Conservation (phyloP, 92 coral and sea anemone species). For the Zoanthus solanderi region DNA sequence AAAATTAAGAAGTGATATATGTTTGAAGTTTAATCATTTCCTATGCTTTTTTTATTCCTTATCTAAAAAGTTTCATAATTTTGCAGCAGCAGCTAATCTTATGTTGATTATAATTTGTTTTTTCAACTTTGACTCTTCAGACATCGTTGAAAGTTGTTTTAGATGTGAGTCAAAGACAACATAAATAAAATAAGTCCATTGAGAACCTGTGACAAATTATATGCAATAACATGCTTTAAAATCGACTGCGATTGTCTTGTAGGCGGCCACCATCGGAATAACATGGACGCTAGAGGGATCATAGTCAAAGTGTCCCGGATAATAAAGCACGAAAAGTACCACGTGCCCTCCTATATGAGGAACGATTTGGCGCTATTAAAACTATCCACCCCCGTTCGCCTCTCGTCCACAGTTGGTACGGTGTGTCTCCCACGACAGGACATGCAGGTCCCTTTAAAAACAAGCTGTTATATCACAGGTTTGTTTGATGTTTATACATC, state of each 20-base stretch:
- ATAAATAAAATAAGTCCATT: too few relatives aligned
- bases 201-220: too few relatives aligned
- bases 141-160: too few relatives aligned
- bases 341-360: constrained; percentile 31
- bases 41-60: too few relatives aligned
- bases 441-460: background rate
- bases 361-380: constrained; percentile 33
- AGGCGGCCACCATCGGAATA: constrained; percentile 42
- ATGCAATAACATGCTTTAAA: too few relatives aligned
- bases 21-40: too few relatives aligned
- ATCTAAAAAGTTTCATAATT: too few relatives aligned
- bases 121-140: too few relatives aligned
- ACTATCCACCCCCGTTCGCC: constrained; percentile 19
- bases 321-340: constrained; percentile 35
- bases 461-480: constrained; percentile 26
- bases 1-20: too few relatives aligned
- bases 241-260: background rate
- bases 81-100: too few relatives aligned
- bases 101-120: too few relatives aligned
- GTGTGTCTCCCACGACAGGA: constrained; percentile 29
- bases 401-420: constrained; percentile 24
- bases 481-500: background rate
- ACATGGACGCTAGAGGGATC: constrained; percentile 21
- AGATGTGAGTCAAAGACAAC: too few relatives aligned
- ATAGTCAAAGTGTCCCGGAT: constrained; percentile 39